Evolutionary conservation across 2,888 invertebrate species (phyloP).

Genomic region (Cheilosia vernalis): DNA sequence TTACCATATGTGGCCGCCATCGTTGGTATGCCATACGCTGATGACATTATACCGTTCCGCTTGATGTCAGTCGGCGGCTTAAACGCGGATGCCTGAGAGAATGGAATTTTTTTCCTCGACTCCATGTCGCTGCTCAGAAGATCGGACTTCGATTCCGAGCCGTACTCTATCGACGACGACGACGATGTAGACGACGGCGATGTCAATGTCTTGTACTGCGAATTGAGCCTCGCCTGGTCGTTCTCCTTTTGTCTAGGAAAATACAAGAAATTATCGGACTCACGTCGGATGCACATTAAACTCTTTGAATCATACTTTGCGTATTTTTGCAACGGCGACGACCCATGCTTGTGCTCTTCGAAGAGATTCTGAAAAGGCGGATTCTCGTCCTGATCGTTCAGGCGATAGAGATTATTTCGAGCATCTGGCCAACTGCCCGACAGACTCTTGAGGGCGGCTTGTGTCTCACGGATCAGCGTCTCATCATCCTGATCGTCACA

Average conservation of each 20-base stretch:
- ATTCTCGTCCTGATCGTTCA: slow-evolving; percentile 89
- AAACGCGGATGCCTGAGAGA: slow-evolving; percentile 91
- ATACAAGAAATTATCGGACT: slow-evolving; percentile 85
- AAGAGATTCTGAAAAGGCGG: slow-evolving; percentile 93
- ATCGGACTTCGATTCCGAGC: slow-evolving; percentile 56
- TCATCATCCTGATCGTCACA: slow-evolving; percentile 89
- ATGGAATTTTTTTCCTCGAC: slow-evolving; percentile 84
- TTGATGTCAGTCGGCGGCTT: slow-evolving; percentile 89
- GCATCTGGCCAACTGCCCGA: slow-evolving; percentile 93
- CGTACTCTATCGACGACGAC: slow-evolving; percentile 69
- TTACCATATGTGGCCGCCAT: slow-evolving; percentile 69
- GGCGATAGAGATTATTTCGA: slow-evolving; percentile 86
- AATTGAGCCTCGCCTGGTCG: slow-evolving; percentile 82
- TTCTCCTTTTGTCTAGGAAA: slow-evolving; percentile 83
- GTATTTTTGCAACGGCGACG: slow-evolving; percentile 75
- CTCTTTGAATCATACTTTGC: slow-evolving; percentile 80
- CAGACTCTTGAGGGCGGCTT: slow-evolving; percentile 93
- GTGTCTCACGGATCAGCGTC: slow-evolving; percentile 93
- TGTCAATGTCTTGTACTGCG: slow-evolving; percentile 77
- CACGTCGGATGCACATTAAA: slow-evolving; percentile 83
- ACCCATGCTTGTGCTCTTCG: slow-evolving; percentile 89
- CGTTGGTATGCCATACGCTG: slow-evolving; percentile 69
- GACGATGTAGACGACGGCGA: slow-evolving; percentile 57
- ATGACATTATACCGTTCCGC: slow-evolving; percentile 83
- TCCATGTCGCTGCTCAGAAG: slow-evolving; percentile 45